Evolutionary conservation across 2,888 invertebrate genomes (phyloP), one percentile per base, ranked within the genome.

Genomic region (Schizotus pectinicornis): DNA sequence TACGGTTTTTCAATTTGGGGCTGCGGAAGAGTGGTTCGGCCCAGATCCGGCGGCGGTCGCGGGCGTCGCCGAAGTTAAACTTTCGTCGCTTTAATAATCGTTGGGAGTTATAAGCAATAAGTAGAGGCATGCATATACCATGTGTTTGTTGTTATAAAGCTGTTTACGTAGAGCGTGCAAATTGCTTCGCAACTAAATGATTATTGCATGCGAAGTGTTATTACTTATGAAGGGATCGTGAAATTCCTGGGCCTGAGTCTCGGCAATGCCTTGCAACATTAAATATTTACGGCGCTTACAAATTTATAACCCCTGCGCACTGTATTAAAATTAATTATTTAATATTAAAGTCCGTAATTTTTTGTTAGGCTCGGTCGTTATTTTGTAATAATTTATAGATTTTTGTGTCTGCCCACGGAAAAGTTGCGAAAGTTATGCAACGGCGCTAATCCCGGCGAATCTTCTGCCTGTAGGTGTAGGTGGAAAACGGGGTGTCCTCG

Each of bases 301-400:
- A 77, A 79, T 79, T 79, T 76, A 77, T 76, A 76, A 77, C 77
- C 74, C 76, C 74, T 75, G 79, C 78, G 79, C 79, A 71, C 79
- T 74, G 81, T 83, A 83, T 83, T 83, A 82, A 82, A 83, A 83
- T 83, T 81, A 83, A 83, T 83, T 83, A 83, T 83, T 83, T 82
- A 83, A 81, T 82, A 82, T 82, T 82, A 81, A 82, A 82, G 80
- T 82, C 80, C 78, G 81, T 80, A 81, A 82, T 82, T 83, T 83
- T 83, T 82, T 75, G 71, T 74, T 70, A 71, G 74, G 72, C 74
- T 71, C 68, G 69, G 68, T 70, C 68, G 65, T 67, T 64, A 67
- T 65, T 63, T 59, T 51, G 62, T 62, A 58, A 70, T 70, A 69
- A 67, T 68, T 69, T 70, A 68, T 70, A 67, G 65, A 70, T 69